A percentile compares a stretch with the other conserved stretches of the same genome.
Evolutionary conservation across 2,888 invertebrate genomes (phyloP).

Genomic region (Phyllotreta striolata): DNA sequence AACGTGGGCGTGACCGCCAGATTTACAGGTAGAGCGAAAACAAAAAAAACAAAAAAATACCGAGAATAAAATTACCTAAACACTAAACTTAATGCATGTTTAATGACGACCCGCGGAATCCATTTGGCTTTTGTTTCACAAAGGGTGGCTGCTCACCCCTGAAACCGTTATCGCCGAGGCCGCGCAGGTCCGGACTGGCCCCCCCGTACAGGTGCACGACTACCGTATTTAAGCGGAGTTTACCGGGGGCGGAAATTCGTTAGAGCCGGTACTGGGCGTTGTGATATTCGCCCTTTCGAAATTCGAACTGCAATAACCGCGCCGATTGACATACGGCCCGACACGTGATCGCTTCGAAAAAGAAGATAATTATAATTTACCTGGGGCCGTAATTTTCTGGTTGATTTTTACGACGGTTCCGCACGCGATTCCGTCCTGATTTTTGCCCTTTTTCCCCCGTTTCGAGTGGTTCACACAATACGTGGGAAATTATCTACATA

Average conservation of each 20-base stretch:
- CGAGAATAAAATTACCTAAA: conserved; percentile 45
- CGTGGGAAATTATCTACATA: too few relatives aligned
- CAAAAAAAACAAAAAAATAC: too few relatives aligned
- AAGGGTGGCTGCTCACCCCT: conserved; percentile 42
- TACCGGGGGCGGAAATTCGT: too few relatives aligned
- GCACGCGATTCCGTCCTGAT: too few relatives aligned
- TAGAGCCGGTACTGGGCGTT: background rate
- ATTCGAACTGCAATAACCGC: conserved; percentile 36
- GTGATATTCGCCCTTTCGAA: conserved; percentile 14
- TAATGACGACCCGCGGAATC: conserved; percentile 55
- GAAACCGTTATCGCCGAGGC: conserved; percentile 16
- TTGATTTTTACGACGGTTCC: background rate
- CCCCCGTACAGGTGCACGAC: background rate
- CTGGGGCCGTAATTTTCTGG: conserved; percentile 10
- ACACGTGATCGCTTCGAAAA: conserved; percentile 51
- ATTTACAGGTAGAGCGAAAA: conserved; percentile 49
- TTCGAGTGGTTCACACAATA: background rate
- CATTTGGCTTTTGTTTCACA: conserved; percentile 57
- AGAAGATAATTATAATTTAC: conserved; percentile 40
- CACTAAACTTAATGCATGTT: conserved; percentile 55
- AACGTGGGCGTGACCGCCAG: conserved; percentile 50
- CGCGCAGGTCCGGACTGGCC: conserved; percentile 13
- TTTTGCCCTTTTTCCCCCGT: too few relatives aligned
- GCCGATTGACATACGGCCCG: conserved; percentile 39
- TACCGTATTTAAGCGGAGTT: background rate